Conservation (phyloP, 2,113 vertebrate genomes). For the Catharus minimus region DNA sequence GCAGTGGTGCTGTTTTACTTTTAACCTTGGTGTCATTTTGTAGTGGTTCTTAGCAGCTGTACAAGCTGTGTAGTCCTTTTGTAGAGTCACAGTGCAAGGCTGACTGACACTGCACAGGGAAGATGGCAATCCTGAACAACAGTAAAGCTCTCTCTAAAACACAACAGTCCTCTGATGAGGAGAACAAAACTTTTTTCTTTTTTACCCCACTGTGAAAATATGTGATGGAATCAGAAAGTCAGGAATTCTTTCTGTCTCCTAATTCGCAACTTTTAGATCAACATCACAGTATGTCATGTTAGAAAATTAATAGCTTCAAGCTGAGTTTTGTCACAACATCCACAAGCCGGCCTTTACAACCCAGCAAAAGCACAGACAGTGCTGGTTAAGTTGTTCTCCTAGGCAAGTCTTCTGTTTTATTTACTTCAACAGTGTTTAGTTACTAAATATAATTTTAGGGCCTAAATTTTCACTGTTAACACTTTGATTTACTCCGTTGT, state of each 20-base stretch:
- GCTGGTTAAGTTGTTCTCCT: constrained; percentile 60
- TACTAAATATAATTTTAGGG: constrained; percentile 20
- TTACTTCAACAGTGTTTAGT: constrained; percentile 67
- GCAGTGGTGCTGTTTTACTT: not conserved
- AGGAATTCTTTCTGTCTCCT: constrained; percentile 33
- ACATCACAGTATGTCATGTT: constrained; percentile 29
- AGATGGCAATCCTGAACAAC: not conserved
- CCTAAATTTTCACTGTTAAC: not conserved
- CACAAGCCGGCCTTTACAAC: constrained; percentile 22
- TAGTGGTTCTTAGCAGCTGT: not conserved
- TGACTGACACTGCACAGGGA: not conserved
- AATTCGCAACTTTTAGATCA: constrained; percentile 33
- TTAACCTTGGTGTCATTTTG: not conserved
- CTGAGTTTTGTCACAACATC: constrained; percentile 62
- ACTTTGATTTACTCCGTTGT: not conserved
- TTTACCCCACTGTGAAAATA: not conserved
- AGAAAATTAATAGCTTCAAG: constrained; percentile 75
- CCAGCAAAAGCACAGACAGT: constrained; percentile 60
- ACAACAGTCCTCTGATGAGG: not conserved
- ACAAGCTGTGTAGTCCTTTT: rapidly evolving
- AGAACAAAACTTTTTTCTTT: not conserved
- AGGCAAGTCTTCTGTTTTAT: constrained; percentile 55
- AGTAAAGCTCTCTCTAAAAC: not conserved
- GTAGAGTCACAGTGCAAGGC: not conserved
- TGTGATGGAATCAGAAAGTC: constrained; percentile 16